Evolutionary conservation across 2,797 vertebrate species (phyloP), one percentile per base, ranked within the genome.

Genomic region (Ispidina picta): DNA sequence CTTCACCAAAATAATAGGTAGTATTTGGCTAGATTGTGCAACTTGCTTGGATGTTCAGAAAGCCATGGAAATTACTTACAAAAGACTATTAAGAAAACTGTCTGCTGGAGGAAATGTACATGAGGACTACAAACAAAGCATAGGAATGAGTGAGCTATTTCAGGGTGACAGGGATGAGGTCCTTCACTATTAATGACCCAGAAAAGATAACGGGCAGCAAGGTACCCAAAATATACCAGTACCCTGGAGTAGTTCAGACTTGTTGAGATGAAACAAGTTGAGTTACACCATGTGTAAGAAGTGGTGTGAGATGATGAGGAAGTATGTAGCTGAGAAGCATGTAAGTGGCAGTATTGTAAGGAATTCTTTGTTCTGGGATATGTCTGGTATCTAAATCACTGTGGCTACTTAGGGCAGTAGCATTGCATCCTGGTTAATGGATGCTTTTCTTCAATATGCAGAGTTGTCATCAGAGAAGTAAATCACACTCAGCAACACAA

Each of bases 1-100:
- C 8, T 63, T 88, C 1, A 3, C 14, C 79, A 54, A 86, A 86
- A 55, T 33, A 82, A 75, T 52, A 71, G 23, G 23, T 82, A 72
- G 25, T 49, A 22, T 39, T 31, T 1, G 0, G 15, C 46, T 10
- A 25, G 52, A 21, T 68, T 49, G 14, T 48, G 9, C 72, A 37
- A 64, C 18, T 79, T 81, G 23, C 51, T 83, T 48, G n/a, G 35
- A 22, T 55, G 39, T 75, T 88, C 64, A 78, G 60, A 66, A 89
- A 87, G 79, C 26, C 26, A 68, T 56, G 48, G 88, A 76, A 74
- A 79, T 71, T 23, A 41, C 31, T 84, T 48, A 52, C 26, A 64
- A 37, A 79, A 82, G 44, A 21, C 51, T 54, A 13, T 72, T 58
- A 58, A 83, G 37, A 72, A 72, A 85, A 48, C 41, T 43, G 15